Percentiles rank a stretch among this genome's conserved stretches.
Conservation (phyloP, 92 coral and sea anemone species). For the Isaurus tuberculatus region DNA sequence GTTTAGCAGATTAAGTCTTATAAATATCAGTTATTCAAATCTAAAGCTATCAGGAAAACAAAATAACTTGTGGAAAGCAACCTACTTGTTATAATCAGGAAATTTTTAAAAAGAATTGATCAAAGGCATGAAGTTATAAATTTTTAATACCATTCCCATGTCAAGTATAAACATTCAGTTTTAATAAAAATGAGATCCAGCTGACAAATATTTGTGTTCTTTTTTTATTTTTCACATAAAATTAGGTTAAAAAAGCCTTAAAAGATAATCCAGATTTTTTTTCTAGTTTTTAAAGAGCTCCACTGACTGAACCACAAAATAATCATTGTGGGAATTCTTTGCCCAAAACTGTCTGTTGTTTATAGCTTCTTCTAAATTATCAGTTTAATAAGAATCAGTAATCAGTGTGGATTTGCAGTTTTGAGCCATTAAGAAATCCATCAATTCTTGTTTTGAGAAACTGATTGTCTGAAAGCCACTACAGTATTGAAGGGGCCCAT, state of each 20-base stretch:
- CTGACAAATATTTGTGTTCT: background rate
- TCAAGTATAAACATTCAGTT: background rate
- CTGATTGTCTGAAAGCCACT: constrained; percentile 5
- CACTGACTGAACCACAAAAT: constrained; percentile 5
- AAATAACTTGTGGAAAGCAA: background rate
- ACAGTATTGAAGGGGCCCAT: background rate
- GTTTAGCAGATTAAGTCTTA: too few relatives aligned
- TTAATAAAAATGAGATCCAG: constrained; percentile 2
- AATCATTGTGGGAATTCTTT: constrained; percentile 34
- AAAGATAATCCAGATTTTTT: background rate
- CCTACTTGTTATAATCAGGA: background rate
- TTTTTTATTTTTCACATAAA: background rate
- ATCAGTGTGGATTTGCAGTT: constrained; percentile 42
- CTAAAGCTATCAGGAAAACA: background rate
- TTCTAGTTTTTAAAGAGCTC: background rate
- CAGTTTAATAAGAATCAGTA: constrained; percentile 39
- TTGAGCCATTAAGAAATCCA: constrained; percentile 30
- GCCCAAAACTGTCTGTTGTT: constrained; percentile 52
- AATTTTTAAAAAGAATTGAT: constrained; percentile 30
- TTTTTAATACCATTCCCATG: constrained; percentile 22
- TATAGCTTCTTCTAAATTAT: constrained; percentile 23
- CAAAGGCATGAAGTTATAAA: constrained; percentile 30
- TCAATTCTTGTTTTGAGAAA: constrained; percentile 30
- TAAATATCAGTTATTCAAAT: background rate
- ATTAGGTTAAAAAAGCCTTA: background rate